Conservation (phyloP, 2,888 invertebrate species). For the Argyresthia goedartella region DNA sequence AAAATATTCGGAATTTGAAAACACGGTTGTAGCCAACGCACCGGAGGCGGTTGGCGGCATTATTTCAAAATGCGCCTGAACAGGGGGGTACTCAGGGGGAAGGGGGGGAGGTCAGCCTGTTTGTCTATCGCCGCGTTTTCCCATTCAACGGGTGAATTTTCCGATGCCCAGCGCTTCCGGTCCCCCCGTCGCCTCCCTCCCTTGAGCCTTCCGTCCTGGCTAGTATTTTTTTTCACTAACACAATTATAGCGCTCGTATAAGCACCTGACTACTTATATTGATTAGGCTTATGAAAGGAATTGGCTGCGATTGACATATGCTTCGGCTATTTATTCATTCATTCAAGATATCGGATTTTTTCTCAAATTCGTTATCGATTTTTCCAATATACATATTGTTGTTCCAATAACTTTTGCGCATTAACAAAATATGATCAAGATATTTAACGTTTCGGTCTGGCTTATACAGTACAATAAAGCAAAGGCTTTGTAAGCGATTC, state of each 20-base stretch:
- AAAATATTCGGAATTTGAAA: constrained; percentile 21
- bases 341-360: too few species aligned
- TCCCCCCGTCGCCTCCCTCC: constrained; percentile 34
- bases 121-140: constrained; percentile 68
- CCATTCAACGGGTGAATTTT: constrained; percentile 68
- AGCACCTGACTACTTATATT: constrained; percentile 57
- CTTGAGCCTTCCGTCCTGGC: constrained; percentile 23
- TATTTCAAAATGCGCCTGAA: constrained; percentile 58
- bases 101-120: constrained; percentile 52
- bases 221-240: constrained; percentile 61
- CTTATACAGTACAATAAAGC: too few species aligned
- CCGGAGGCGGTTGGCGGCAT: constrained; percentile 38
- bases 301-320: too few species aligned
- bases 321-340: too few species aligned
- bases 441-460: too few species aligned
- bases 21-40: constrained; percentile 30
- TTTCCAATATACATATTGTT: too few species aligned
- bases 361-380: too few species aligned
- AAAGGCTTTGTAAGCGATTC: too few species aligned
- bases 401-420: too few species aligned
- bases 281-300: constrained; percentile 35
- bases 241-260: constrained; percentile 64
- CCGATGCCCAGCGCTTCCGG: constrained; percentile 62
- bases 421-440: too few species aligned
- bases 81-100: constrained; percentile 21